phyloP scores from a whole-genome alignment of 1,140 invertebrate species.

The Panagrolaimus sp. region DNA sequence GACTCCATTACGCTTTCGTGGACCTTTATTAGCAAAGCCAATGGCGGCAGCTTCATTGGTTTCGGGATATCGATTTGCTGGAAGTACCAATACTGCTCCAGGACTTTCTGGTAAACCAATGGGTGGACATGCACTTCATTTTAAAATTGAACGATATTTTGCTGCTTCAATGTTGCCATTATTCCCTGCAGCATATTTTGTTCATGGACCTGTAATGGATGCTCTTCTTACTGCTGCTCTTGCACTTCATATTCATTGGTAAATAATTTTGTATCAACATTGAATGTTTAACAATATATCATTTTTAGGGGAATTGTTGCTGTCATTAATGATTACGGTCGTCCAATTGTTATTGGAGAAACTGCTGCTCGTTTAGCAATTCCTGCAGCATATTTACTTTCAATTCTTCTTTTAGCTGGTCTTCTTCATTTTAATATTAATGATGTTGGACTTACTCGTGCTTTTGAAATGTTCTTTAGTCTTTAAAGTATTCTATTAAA shows the following conservation, averaged over 20 bases:
- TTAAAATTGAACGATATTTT: conserved; percentile 52
- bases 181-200: conserved; percentile 55
- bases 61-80: background rate
- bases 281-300: conserved; percentile 13
- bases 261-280: conserved; percentile 1
- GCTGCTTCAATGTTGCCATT: conserved; percentile 50
- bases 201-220: conserved; percentile 56
- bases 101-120: background rate
- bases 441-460: conserved; percentile 57
- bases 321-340: conserved; percentile 55
- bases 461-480: conserved; percentile 58
- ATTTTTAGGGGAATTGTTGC: conserved; percentile 49
- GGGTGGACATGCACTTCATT: conserved; percentile 12
- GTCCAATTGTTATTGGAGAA: conserved; percentile 57
- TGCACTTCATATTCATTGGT: conserved; percentile 56
- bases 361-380: conserved; percentile 40
- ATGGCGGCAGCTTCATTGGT: too few species aligned
- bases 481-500: too few species aligned
- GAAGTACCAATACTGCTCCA: background rate
- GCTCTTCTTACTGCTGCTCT: conserved; percentile 49
- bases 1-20: background rate
- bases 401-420: conserved; percentile 47
- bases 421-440: conserved; percentile 58
- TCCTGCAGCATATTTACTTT: conserved; percentile 34
- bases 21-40: too few species aligned